phyloP scores from a whole-genome alignment of 2,113 vertebrate genomes.

The Nanger granti region DNA sequence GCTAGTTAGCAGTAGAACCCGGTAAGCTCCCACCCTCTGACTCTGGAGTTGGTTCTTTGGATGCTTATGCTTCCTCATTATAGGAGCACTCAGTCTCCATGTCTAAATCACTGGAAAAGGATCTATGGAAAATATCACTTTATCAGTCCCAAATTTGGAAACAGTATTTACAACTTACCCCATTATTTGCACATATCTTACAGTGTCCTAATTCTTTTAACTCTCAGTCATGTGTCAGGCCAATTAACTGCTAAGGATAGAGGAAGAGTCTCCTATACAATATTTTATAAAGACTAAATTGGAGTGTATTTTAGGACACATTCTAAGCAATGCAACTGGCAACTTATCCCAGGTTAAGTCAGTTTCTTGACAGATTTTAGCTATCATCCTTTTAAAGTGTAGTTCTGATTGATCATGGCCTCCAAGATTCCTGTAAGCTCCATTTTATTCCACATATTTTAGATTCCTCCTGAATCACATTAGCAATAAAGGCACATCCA shows the following conservation, averaged over 20 bases:
- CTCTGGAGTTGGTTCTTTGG: background rate
- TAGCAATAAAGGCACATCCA: background rate
- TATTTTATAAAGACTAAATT: background rate
- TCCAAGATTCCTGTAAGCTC: background rate
- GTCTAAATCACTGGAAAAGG: background rate
- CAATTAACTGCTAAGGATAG: background rate
- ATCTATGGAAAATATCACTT: background rate
- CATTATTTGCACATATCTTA: background rate
- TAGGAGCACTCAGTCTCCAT: background rate
- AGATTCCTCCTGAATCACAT: background rate
- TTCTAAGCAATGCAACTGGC: background rate
- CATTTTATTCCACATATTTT: background rate
- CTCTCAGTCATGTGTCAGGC: background rate
- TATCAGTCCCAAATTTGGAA: background rate
- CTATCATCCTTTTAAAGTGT: background rate
- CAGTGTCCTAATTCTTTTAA: background rate
- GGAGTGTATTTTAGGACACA: background rate
- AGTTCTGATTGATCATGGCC: background rate
- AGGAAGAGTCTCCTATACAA: background rate
- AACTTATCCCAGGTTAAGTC: background rate
- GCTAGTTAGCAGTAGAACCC: background rate
- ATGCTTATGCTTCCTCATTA: background rate
- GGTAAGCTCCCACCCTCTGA: background rate
- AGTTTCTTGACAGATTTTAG: background rate
- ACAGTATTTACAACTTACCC: background rate